Evolutionary conservation across 2,888 invertebrate genomes (phyloP).

Genomic region (Beris chalybata): DNA sequence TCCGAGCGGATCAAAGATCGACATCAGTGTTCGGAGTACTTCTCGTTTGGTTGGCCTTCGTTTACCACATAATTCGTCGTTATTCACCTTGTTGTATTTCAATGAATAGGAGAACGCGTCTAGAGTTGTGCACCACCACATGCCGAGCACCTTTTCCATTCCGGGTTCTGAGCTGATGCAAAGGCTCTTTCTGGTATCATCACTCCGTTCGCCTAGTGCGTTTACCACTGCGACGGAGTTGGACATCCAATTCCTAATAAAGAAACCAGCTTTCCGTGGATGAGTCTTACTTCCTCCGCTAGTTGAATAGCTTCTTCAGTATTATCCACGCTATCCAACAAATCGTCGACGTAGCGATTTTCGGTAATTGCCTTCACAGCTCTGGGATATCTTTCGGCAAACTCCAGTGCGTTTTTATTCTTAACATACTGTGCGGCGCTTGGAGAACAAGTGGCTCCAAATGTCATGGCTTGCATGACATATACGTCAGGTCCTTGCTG

Average conservation of each 20-base stretch:
- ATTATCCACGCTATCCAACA: not conserved
- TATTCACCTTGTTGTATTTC: conserved; percentile 33
- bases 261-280: conserved; percentile 31
- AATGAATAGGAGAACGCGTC: conserved; percentile 36
- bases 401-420: conserved; percentile 37
- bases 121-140: conserved; percentile 35
- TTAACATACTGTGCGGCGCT: conserved; percentile 38
- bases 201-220: conserved; percentile 28
- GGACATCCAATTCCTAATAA: conserved; percentile 40
- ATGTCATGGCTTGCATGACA: conserved; percentile 40
- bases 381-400: conserved; percentile 34
- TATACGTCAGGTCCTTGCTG: conserved; percentile 35
- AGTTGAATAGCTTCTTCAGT: not conserved
- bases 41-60: conserved; percentile 37
- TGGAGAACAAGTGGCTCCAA: conserved; percentile 40
- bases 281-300: conserved; percentile 29
- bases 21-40: conserved; percentile 36
- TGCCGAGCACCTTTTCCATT: conserved; percentile 36
- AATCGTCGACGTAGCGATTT: conserved; percentile 23
- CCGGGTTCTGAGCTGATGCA: conserved; percentile 2
- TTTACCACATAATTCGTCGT: not conserved
- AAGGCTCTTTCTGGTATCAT: not conserved
- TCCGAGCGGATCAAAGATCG: not conserved
- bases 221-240: conserved; percentile 32
- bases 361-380: conserved; percentile 36